These are phyloP conservation scores for Apostichopus japonicus DNA, from an alignment of 35 echinoderm and acorn worm species.

Conservation along the genomic window DNA sequence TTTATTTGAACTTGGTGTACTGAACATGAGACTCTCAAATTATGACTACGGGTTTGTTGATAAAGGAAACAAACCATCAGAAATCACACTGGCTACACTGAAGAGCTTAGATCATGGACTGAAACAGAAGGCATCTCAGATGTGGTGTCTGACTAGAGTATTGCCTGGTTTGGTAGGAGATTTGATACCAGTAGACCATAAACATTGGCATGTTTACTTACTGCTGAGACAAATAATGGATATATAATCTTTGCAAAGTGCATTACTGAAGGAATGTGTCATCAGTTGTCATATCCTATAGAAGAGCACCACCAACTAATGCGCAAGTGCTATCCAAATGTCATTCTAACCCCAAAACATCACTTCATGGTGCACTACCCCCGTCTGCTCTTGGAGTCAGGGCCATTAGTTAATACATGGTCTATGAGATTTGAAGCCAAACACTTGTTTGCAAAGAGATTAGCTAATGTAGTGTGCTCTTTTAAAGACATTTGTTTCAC, in stretches of 20 bases:
- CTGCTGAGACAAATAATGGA: slow-evolving; percentile 37
- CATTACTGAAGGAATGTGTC: slow-evolving; percentile 20
- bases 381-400: neutral
- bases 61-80: slow-evolving; percentile 25
- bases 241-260: slow-evolving; percentile 45
- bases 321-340: neutral
- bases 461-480: slow-evolving; percentile 43
- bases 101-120: slow-evolving; percentile 1
- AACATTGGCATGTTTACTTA: slow-evolving; percentile 16
- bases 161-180: slow-evolving; percentile 25
- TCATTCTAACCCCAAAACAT: slow-evolving; percentile 43
- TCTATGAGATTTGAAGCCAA: slow-evolving; percentile 51
- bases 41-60: slow-evolving; percentile 50
- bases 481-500: slow-evolving; percentile 55
- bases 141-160: slow-evolving; percentile 41
- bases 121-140: slow-evolving; percentile 46
- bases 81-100: slow-evolving; percentile 10
- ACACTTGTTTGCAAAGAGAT: slow-evolving; percentile 21
- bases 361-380: slow-evolving; percentile 43
- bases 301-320: slow-evolving; percentile 34
- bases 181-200: slow-evolving; percentile 8
- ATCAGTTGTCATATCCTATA: slow-evolving; percentile 9
- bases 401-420: slow-evolving; percentile 28
- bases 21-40: slow-evolving; percentile 17
- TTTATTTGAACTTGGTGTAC: slow-evolving; percentile 11